phyloP scores from a whole-genome alignment of 2,888 invertebrate genomes.

The Physocephala rufipes region DNA sequence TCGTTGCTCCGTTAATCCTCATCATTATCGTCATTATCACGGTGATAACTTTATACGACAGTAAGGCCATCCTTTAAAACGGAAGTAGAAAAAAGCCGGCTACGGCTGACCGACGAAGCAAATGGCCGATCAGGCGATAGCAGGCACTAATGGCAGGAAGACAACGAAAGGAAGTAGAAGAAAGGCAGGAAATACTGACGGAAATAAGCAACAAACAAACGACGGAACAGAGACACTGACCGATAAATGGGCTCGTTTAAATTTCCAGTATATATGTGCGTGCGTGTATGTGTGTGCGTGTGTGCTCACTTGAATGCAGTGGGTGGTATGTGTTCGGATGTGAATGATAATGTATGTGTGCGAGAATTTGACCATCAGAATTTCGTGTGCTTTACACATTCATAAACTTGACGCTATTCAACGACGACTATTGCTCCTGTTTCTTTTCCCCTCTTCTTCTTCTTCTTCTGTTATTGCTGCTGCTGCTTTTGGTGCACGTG shows the following conservation, averaged over 20 bases:
- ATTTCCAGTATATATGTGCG: slow-evolving; percentile 38
- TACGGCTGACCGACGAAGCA: slow-evolving; percentile 3
- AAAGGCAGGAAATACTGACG: neutral
- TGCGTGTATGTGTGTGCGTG: slow-evolving; percentile 13
- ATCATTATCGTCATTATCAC: slow-evolving; percentile 2
- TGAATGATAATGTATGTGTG: neutral
- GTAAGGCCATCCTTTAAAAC: slow-evolving; percentile 38
- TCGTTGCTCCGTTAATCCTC: slow-evolving; percentile 3
- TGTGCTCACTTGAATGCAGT: too few species aligned
- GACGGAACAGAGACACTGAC: slow-evolving; percentile 48
- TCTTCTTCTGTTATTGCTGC: slow-evolving; percentile 1
- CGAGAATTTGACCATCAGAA: slow-evolving; percentile 36
- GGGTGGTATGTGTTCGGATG: slow-evolving; percentile 19
- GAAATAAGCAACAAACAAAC: slow-evolving; percentile 15
- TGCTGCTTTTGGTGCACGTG: slow-evolving; percentile 9
- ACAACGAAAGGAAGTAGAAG: slow-evolving; percentile 29
- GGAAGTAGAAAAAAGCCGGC: slow-evolving; percentile 59
- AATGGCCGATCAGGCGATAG: slow-evolving; percentile 42
- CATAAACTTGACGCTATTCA: slow-evolving; percentile 24
- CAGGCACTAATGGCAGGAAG: slow-evolving; percentile 31
- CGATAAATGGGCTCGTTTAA: slow-evolving; percentile 54
- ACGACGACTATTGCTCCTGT: slow-evolving; percentile 22
- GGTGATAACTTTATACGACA: too few species aligned
- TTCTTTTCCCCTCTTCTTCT: slow-evolving; percentile 3
- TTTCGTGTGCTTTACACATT: slow-evolving; percentile 39